Percentiles rank a stretch among this genome's conserved stretches.
These are phyloP conservation scores for Datnioides undecimradiatus DNA, from an alignment of 2,113 vertebrate genomes.

Conservation along the genomic window DNA sequence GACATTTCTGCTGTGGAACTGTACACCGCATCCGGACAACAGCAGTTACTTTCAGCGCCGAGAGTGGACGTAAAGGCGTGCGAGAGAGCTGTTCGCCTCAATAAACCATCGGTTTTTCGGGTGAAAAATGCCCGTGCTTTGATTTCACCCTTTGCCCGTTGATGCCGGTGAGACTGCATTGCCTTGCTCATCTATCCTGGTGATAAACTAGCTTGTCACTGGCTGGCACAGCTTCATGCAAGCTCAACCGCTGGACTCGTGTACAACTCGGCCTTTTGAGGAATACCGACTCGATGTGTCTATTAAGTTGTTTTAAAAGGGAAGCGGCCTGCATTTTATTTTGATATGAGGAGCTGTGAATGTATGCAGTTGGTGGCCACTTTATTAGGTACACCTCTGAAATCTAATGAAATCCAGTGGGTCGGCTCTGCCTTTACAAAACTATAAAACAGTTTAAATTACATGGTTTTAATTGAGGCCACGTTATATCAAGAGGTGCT, in stretches of 20 bases:
- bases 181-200: conserved; percentile 64
- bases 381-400: not conserved
- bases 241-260: conserved; percentile 58
- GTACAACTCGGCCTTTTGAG: conserved; percentile 64
- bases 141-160: conserved; percentile 41
- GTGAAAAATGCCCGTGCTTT: conserved; percentile 39
- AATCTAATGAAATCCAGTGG: not conserved
- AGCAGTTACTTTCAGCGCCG: conserved; percentile 5
- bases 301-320: conserved; percentile 49
- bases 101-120: conserved; percentile 45
- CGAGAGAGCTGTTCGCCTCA: conserved; percentile 29
- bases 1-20: conserved; percentile 30
- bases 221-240: conserved; percentile 45
- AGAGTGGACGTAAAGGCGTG: conserved; percentile 41
- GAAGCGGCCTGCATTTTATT: conserved; percentile 15
- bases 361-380: not conserved
- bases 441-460: too few relatives aligned
- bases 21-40: not conserved
- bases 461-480: too few relatives aligned
- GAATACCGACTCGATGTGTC: conserved; percentile 61
- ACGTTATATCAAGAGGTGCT: too few relatives aligned
- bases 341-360: too few relatives aligned
- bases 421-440: too few relatives aligned
- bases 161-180: conserved; percentile 51
- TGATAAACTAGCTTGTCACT: conserved; percentile 72